Conservation (phyloP, 2,113 vertebrate genomes). For the Callospermophilus lateralis region DNA sequence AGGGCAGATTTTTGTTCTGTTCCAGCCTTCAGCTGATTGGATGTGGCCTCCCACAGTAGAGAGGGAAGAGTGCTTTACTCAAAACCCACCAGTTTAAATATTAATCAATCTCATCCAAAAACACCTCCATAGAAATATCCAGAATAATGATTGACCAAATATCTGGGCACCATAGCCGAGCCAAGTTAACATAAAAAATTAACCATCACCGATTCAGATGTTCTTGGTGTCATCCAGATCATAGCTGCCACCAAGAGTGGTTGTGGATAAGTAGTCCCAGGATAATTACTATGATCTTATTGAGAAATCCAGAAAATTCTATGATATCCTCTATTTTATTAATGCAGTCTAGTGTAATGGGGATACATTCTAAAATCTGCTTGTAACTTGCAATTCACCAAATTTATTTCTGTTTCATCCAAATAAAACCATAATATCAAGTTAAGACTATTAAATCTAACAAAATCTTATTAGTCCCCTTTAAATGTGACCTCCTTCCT, state of each 20-base stretch:
- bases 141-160: not conserved
- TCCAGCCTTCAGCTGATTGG: not conserved
- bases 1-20: not conserved
- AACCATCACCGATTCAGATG: not conserved
- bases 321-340: not conserved
- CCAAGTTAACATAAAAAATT: not conserved
- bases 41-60: not conserved
- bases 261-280: not conserved
- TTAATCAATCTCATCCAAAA: not conserved
- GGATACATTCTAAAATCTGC: not conserved
- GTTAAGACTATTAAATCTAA: not conserved
- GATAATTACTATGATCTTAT: not conserved
- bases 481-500: not conserved
- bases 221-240: not conserved
- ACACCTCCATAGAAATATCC: not conserved
- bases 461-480: not conserved
- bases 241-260: not conserved
- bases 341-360: not conserved
- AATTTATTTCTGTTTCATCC: not conserved
- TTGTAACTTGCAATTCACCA: conserved; percentile 9
- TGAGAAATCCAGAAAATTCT: conserved; percentile 26
- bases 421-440: not conserved
- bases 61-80: not conserved
- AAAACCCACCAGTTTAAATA: not conserved
- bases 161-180: not conserved